phyloP scores from a whole-genome alignment of 1,140 invertebrate species.

The Planococcus citri region DNA sequence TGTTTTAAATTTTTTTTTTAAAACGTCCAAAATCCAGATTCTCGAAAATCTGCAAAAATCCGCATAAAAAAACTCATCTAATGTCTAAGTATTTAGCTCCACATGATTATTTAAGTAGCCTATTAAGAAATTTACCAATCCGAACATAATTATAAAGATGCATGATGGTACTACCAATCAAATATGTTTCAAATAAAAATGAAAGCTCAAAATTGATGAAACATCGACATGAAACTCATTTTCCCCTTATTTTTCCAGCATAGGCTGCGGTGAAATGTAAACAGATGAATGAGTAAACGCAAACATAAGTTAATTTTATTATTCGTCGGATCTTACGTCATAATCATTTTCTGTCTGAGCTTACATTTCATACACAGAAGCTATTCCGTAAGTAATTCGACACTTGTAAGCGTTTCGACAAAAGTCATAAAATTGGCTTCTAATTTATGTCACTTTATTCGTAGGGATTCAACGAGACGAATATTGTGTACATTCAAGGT shows the following conservation, averaged over 20 bases:
- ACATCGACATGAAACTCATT: not conserved
- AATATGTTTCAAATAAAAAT: no score
- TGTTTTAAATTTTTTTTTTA: no score
- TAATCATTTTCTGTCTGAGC: not conserved
- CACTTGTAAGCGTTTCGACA: not conserved
- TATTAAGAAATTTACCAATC: no score
- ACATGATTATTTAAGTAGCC: no score
- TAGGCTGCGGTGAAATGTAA: not conserved
- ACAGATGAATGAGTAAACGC: slow-evolving; percentile 1
- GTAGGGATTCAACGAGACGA: not conserved
- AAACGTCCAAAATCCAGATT: no score
- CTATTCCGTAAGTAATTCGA: not conserved
- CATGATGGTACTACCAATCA: no score
- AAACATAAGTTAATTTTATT: not conserved
- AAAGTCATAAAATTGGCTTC: not conserved
- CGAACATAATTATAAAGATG: no score
- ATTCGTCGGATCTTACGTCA: not conserved
- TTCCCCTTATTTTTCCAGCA: not conserved
- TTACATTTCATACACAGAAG: not conserved
- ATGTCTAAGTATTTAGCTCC: no score
- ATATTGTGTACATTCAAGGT: not conserved
- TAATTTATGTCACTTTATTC: no score
- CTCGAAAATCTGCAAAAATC: no score
- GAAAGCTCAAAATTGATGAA: no score
- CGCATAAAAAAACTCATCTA: no score